A percentile compares a stretch with the other conserved stretches of the same genome.
Conservation (phyloP, 2,113 vertebrate species). For the Tupaia chinensis region DNA sequence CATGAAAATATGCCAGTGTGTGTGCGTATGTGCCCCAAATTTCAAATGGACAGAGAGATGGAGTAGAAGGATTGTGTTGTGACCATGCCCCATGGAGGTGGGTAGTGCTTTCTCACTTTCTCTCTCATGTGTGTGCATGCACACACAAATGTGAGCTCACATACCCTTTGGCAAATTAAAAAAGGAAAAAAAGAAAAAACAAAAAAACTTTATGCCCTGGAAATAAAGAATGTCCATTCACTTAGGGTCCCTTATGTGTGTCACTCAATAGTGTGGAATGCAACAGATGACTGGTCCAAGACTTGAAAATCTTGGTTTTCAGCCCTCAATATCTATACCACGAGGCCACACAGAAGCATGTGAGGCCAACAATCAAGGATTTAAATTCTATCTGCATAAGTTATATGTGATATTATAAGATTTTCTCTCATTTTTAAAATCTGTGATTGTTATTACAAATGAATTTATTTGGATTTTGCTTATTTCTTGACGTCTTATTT, state of each 20-base stretch:
- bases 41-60: too few species aligned
- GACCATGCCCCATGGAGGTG: too few species aligned
- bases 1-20: too few species aligned
- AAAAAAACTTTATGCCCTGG: not conserved
- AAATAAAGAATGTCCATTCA: not conserved
- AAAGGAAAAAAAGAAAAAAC: too few species aligned
- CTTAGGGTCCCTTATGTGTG: not conserved
- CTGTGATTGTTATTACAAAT: not conserved
- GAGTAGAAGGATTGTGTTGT: too few species aligned
- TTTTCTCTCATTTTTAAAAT: conserved; percentile 10
- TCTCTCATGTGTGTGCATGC: too few species aligned
- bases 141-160: too few species aligned
- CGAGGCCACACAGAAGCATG: not conserved
- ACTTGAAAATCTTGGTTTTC: not conserved
- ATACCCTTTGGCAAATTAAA: too few species aligned
- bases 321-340: not conserved
- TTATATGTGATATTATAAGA: not conserved
- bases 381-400: not conserved
- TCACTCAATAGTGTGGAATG: not conserved
- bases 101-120: too few species aligned
- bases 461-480: not conserved
- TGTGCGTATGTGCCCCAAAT: too few species aligned
- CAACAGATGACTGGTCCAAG: not conserved
- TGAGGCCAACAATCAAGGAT: not conserved
- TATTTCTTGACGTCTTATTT: not conserved